Evolutionary conservation across 2,888 invertebrate species (phyloP).

Genomic region (Halictus quadricinctus): DNA sequence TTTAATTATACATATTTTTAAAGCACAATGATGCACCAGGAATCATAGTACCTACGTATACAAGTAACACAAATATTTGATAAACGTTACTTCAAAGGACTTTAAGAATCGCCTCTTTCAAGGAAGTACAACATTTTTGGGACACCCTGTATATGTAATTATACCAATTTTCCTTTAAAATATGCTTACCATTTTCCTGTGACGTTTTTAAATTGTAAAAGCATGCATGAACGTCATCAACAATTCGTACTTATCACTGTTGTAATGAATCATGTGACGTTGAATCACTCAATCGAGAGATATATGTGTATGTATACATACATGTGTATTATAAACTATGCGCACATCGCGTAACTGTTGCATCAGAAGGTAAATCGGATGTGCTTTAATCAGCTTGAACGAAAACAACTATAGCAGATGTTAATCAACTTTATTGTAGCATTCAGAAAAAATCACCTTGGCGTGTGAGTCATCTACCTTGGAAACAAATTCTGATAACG

Average conservation of each 20-base stretch:
- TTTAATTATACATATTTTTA: too few relatives aligned
- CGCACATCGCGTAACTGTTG: background rate
- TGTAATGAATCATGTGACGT: conserved; percentile 37
- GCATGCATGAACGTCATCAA: background rate
- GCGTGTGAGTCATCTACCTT: background rate
- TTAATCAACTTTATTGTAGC: background rate
- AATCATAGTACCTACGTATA: too few relatives aligned
- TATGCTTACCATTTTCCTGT: background rate
- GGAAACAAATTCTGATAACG: conserved; percentile 1
- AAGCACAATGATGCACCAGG: too few relatives aligned
- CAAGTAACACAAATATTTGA: too few relatives aligned
- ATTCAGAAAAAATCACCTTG: background rate
- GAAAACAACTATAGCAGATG: conserved; percentile 1
- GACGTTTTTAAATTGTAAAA: background rate
- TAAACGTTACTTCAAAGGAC: too few relatives aligned
- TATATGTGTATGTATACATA: conserved; percentile 24
- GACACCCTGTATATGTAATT: background rate
- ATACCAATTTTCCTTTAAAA: background rate
- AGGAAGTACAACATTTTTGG: too few relatives aligned
- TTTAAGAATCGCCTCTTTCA: too few relatives aligned
- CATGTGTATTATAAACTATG: background rate
- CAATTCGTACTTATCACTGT: conserved; percentile 19
- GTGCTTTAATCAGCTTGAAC: conserved; percentile 21
- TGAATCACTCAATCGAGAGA: conserved; percentile 42
- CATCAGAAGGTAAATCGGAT: conserved; percentile 30